Conservation (phyloP, 2,888 invertebrate genomes). For the Andrena praecox region DNA sequence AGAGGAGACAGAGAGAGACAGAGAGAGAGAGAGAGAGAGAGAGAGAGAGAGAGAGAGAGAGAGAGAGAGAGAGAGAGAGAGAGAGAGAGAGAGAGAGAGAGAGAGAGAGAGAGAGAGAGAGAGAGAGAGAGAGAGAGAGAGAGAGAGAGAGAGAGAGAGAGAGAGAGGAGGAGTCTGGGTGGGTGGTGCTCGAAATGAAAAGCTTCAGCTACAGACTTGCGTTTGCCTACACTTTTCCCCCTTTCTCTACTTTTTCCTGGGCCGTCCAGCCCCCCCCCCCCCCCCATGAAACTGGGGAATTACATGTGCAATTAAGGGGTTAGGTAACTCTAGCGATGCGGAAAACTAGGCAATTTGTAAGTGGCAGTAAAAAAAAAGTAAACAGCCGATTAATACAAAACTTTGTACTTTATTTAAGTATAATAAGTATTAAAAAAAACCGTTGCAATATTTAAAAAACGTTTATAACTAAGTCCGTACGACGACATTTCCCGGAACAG, state of each 20-base stretch:
- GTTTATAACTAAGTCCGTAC: too few relatives aligned
- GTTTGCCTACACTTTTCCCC: background rate
- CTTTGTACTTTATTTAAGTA: too few relatives aligned
- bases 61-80: background rate
- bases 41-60: too few relatives aligned
- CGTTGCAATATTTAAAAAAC: too few relatives aligned
- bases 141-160: background rate
- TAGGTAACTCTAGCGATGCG: too few relatives aligned
- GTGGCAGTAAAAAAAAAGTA: too few relatives aligned
- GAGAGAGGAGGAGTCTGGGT: slow-evolving; percentile 14
- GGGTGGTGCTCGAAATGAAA: slow-evolving; percentile 33
- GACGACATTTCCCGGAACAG: too few relatives aligned
- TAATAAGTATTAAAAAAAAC: too few relatives aligned
- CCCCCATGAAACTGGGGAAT: too few relatives aligned
- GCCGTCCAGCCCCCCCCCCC: background rate
- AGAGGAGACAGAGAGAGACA: background rate
- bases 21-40: background rate
- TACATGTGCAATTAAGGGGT: too few relatives aligned
- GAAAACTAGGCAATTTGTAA: too few relatives aligned
- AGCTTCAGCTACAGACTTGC: slow-evolving; percentile 12
- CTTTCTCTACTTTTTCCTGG: background rate
- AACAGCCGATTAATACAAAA: too few relatives aligned
- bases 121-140: background rate
- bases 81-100: background rate
- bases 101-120: background rate